phyloP scores from a whole-genome alignment of 2,797 vertebrate species.

The Diglossa cyanea region DNA sequence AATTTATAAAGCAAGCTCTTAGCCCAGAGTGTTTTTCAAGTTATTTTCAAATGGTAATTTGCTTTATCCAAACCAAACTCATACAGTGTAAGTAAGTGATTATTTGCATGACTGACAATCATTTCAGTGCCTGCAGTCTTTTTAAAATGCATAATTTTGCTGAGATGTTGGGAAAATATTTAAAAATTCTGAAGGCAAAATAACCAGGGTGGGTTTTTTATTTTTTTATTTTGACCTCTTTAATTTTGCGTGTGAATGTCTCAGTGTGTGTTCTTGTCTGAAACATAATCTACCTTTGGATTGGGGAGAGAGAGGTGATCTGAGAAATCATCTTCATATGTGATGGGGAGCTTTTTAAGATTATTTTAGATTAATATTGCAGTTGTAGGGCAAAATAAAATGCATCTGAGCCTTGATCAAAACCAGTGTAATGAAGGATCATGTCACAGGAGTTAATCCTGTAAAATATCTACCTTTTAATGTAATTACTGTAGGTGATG shows the following conservation, averaged over 20 bases:
- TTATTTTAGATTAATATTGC: conserved; percentile 2
- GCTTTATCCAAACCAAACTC: conserved; percentile 93
- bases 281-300: conserved; percentile 59
- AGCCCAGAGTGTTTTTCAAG: conserved; percentile 91
- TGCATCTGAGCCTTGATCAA: neutral
- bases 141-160: conserved; percentile 90
- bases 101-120: conserved; percentile 98
- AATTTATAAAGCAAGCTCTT: conserved; percentile 88
- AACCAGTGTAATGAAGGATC: neutral
- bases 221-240: conserved; percentile 75
- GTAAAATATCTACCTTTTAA: neutral
- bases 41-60: conserved; percentile 99
- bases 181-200: conserved; percentile 79
- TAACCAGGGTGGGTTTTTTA: conserved; percentile 54
- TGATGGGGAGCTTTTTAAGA: neutral
- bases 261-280: conserved; percentile 58
- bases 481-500: conserved; percentile 6
- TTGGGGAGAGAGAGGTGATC: neutral
- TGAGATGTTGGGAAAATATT: conserved; percentile 85
- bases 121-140: conserved; percentile 88
- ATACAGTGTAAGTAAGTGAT: conserved; percentile 97
- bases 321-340: neutral
- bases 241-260: conserved; percentile 53
- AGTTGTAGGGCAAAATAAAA: neutral
- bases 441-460: neutral